Evolutionary conservation across 2,113 vertebrate species (phyloP).

Genomic region (Pachypanchax playfairii): DNA sequence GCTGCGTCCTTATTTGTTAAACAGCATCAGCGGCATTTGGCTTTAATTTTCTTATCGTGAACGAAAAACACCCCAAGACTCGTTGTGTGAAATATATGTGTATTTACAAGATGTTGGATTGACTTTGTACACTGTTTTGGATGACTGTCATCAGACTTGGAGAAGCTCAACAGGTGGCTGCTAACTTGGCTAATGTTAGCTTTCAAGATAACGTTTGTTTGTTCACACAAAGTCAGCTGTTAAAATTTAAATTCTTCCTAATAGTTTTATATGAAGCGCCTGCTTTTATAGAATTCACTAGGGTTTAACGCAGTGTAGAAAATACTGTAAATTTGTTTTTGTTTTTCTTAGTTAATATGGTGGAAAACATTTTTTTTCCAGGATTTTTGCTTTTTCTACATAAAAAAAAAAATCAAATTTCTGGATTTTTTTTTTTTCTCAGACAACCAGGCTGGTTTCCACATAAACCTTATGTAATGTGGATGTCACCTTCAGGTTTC

Average conservation of each 20-base stretch:
- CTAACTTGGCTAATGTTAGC: conserved; percentile 48
- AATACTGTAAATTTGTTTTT: too few relatives aligned
- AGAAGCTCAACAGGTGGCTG: conserved; percentile 71
- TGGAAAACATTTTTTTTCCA: too few relatives aligned
- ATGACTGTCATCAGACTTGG: neutral
- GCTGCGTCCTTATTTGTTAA: conserved; percentile 35
- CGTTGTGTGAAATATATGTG: accelerated
- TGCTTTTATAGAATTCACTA: too few relatives aligned
- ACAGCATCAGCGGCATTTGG: conserved; percentile 9
- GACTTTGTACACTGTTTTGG: neutral
- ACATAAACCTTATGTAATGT: too few relatives aligned
- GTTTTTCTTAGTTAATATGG: too few relatives aligned
- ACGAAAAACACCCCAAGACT: neutral
- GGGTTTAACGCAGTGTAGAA: too few relatives aligned
- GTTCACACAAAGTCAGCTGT: neutral
- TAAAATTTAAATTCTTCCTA: neutral
- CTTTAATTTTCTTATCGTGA: conserved; percentile 8
- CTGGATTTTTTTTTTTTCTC: too few relatives aligned
- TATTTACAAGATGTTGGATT: neutral
- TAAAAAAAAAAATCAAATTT: too few relatives aligned
- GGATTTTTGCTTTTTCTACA: too few relatives aligned
- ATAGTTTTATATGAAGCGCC: too few relatives aligned
- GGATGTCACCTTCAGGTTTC: too few relatives aligned
- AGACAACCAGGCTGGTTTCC: too few relatives aligned
- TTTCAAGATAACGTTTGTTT: neutral